Percentiles rank a stretch among this genome's conserved stretches.
Conservation (phyloP, 2,888 invertebrate genomes). For the Mythimna ferrago region DNA sequence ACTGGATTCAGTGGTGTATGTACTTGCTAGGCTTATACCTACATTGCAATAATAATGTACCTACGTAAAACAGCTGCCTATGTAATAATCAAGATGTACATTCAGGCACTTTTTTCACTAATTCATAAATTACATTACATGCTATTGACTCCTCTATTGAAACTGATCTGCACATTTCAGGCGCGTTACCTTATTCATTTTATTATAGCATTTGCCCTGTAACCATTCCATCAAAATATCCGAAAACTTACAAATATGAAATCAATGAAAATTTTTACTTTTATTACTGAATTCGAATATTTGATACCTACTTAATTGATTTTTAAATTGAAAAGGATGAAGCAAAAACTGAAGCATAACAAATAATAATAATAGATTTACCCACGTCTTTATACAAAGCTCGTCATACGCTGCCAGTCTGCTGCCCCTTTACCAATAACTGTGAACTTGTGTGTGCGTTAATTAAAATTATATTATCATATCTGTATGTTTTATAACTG, state of each 20-base stretch:
- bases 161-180: constrained; percentile 41
- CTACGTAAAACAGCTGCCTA: constrained; percentile 26
- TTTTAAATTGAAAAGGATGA: constrained; percentile 8
- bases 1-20: neutral
- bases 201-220: constrained; percentile 62
- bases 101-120: constrained; percentile 18
- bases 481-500: constrained; percentile 64
- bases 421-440: constrained; percentile 83
- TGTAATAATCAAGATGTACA: constrained; percentile 9
- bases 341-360: constrained; percentile 16
- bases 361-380: constrained; percentile 51
- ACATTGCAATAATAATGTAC: constrained; percentile 25
- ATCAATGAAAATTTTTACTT: constrained; percentile 24
- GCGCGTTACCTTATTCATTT: constrained; percentile 58
- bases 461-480: constrained; percentile 57
- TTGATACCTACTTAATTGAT: neutral
- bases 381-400: constrained; percentile 76
- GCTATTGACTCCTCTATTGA: constrained; percentile 20
- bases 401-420: constrained; percentile 90
- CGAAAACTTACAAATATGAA: constrained; percentile 36
- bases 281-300: constrained; percentile 20
- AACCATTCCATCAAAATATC: constrained; percentile 57
- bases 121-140: constrained; percentile 26
- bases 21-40: neutral
- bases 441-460: constrained; percentile 68